A percentile compares a stretch with the other conserved stretches of the same genome.
phyloP scores from a whole-genome alignment of 2,888 invertebrate species.

The Caenorhabditis plicata region DNA sequence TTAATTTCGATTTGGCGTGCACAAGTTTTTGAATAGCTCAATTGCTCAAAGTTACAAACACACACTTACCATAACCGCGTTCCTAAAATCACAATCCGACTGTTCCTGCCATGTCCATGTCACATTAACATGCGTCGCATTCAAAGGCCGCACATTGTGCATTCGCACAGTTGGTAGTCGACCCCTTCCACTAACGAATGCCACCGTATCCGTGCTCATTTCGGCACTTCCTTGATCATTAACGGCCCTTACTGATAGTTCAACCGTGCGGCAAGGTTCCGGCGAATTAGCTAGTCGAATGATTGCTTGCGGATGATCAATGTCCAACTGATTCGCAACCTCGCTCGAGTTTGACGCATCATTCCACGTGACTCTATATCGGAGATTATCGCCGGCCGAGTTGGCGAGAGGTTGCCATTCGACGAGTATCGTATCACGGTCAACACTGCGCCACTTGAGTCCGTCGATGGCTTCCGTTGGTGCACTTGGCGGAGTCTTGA shows the following conservation, averaged over 20 bases:
- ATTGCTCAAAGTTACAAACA: too few species aligned
- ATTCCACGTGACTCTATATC: slow-evolving; percentile 59
- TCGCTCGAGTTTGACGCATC: too few species aligned
- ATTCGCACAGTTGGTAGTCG: slow-evolving; percentile 46
- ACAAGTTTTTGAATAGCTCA: too few species aligned
- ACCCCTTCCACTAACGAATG: slow-evolving; percentile 46
- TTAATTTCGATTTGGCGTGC: too few species aligned
- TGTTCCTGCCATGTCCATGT: slow-evolving; percentile 55
- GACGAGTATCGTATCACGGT: slow-evolving; percentile 50
- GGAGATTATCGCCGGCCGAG: slow-evolving; percentile 46
- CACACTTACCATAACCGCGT: too few species aligned
- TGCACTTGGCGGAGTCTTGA: slow-evolving; percentile 50
- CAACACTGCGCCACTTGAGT: slow-evolving; percentile 51
- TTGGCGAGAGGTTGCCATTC: slow-evolving; percentile 61
- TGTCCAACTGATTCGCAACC: slow-evolving; percentile 20
- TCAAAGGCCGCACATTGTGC: slow-evolving; percentile 40
- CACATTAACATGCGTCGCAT: slow-evolving; percentile 55
- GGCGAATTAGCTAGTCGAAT: slow-evolving; percentile 35
- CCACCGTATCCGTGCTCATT: slow-evolving; percentile 51
- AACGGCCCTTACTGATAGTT: slow-evolving; percentile 53
- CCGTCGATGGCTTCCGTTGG: slow-evolving; percentile 40
- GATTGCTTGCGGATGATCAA: slow-evolving; percentile 33
- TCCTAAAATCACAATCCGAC: slow-evolving; percentile 24
- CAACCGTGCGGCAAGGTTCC: slow-evolving; percentile 46
- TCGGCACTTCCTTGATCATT: slow-evolving; percentile 56